Base-by-base conservation (phyloP, 2,113 vertebrate genomes). In the Pitta sordida region DNA sequence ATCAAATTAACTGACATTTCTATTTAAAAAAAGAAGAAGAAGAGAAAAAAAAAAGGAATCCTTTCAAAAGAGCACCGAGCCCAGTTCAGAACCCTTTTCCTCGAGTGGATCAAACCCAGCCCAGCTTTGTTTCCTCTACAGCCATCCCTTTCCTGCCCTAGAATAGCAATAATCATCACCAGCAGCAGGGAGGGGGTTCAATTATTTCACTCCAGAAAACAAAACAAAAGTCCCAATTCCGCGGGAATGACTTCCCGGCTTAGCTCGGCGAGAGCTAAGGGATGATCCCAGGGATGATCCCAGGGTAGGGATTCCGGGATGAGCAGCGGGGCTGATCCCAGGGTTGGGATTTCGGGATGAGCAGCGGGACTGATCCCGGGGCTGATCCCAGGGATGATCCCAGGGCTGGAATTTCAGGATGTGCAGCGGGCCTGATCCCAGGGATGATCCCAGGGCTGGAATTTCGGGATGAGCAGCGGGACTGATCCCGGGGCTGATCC, bases 1-100 rank as follows among this genome's bases (percentile, higher is more conserved):
- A 97, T 97, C 96, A 97, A 95, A 94, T 95, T 97, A 96, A 97
- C 96, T 96, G 97, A 55, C 90, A 73, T 96, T 96, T 92, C 91
- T 89, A 86, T 74, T 84, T 30, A 24, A 29, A 51, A 49, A n/a
- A n/a, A n/a, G n/a, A n/a, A n/a, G n/a, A n/a, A n/a, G n/a, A n/a
- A n/a, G n/a, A n/a, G n/a, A n/a, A 34, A 36, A 19, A 56, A 55
- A 48, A 68, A 49, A 34, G 1, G 32, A 17, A 60, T 59, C 44
- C 27, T 64, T 91, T 87, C 44, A 67, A 63, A 82, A 94, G 48
- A 92, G 80, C 91, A 26, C 75, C 64, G 82, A 83, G 83, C 83
- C 59, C 86, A 62, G 76, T 77, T 91, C 94, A 46, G 87, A 85
- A 94, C 68, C 74, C 85, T 92, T 83, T 94, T 93, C 92, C 94